A percentile compares a stretch with the other conserved stretches of the same genome.
phyloP scores from a whole-genome alignment of 2,113 vertebrate species.

The Cyprinodon brontotheroides region DNA sequence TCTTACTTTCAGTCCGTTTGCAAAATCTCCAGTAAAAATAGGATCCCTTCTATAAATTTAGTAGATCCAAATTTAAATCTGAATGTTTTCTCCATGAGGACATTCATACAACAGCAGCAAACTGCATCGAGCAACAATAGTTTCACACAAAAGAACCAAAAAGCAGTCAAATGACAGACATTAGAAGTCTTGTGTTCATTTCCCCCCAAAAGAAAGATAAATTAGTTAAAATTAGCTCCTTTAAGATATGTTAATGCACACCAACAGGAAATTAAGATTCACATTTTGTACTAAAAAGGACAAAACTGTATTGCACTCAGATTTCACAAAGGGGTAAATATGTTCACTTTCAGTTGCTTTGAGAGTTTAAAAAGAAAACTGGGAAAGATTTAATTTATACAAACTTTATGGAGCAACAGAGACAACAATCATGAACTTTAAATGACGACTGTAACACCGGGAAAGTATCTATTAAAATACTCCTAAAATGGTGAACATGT shows the following conservation, averaged over 20 bases:
- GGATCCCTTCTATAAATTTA: not conserved
- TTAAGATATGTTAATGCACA: slow-evolving; percentile 33
- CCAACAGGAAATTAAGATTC: slow-evolving; percentile 35
- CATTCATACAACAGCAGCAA: slow-evolving; percentile 15
- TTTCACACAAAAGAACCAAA: not conserved
- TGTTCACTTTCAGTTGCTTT: slow-evolving; percentile 2
- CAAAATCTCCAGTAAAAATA: not conserved
- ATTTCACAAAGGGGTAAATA: slow-evolving; percentile 21
- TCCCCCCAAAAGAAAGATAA: slow-evolving; percentile 25
- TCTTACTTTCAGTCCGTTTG: not conserved
- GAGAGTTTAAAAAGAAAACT: not conserved
- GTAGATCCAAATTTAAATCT: too few relatives aligned
- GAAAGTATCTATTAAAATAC: not conserved
- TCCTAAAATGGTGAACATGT: not conserved
- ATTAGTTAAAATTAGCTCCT: slow-evolving; percentile 20
- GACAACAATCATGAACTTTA: not conserved
- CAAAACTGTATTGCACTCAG: slow-evolving; percentile 59
- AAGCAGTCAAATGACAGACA: not conserved
- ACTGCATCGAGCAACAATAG: not conserved
- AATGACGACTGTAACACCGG: not conserved
- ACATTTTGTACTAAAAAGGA: slow-evolving; percentile 37
- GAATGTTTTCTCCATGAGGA: slow-evolving; percentile 3
- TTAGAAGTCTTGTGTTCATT: slow-evolving; percentile 5
- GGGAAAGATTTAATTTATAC: not conserved
- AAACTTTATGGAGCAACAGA: not conserved